Percentiles rank a stretch among this genome's conserved stretches.
Conservation (phyloP, 2,888 invertebrate genomes). For the Lamellibrachia columna region DNA sequence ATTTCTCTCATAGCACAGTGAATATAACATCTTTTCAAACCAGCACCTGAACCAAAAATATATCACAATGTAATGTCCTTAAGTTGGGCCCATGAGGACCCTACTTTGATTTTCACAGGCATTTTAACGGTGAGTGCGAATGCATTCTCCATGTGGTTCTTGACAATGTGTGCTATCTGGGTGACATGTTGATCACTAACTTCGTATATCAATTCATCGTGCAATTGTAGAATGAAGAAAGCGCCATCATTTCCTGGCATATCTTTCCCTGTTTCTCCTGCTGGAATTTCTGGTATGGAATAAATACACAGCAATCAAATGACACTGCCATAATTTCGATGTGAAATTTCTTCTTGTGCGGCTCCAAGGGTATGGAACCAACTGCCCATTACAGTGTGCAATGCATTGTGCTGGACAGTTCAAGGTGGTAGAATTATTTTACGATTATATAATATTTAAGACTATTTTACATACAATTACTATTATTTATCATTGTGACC, state of each 20-base stretch:
- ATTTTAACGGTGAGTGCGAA: conserved; percentile 79
- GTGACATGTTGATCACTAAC: conserved; percentile 71
- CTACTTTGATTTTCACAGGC: conserved; percentile 86
- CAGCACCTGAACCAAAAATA: neutral
- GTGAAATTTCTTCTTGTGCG: neutral
- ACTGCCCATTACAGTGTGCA: no score
- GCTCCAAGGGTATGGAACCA: no score
- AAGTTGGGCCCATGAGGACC: conserved; percentile 78
- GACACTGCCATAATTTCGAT: neutral
- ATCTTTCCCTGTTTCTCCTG: neutral
- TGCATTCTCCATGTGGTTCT: conserved; percentile 82
- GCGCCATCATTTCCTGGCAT: conserved; percentile 59
- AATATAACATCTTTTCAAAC: no score
- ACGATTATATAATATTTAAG: no score
- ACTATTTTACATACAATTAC: no score
- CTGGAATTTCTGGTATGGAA: neutral
- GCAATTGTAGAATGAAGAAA: conserved; percentile 85
- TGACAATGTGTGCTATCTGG: conserved; percentile 70
- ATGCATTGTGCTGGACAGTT: no score
- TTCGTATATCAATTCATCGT: conserved; percentile 96
- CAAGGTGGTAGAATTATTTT: no score
- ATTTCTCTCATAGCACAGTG: no score
- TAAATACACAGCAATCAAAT: neutral
- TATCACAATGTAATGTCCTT: conserved; percentile 34
- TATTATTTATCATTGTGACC: no score